Evolutionary conservation across 2,888 invertebrate species (phyloP).

Genomic region (Eupeodes luniger): DNA sequence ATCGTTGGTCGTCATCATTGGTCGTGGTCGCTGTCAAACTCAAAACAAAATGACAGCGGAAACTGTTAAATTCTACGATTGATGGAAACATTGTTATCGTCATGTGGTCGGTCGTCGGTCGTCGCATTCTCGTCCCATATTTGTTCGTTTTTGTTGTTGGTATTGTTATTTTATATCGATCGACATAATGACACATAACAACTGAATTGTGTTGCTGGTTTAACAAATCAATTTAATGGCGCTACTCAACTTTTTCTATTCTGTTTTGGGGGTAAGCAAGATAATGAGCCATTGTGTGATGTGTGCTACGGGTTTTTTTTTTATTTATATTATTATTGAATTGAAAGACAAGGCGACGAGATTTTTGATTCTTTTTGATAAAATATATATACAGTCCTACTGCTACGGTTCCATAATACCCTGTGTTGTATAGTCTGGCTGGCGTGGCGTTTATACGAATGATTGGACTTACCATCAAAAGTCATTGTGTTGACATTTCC

Average conservation of each 20-base stretch:
- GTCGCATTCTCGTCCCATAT: background rate
- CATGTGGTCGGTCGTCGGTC: background rate
- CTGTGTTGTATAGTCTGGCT: no score
- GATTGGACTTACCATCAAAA: constrained; percentile 17
- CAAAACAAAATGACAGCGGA: constrained; percentile 67
- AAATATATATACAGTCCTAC: background rate
- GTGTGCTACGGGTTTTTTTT: background rate
- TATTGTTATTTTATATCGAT: constrained; percentile 41
- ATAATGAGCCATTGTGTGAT: constrained; percentile 65
- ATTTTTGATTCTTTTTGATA: constrained; percentile 43
- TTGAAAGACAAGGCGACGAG: constrained; percentile 47
- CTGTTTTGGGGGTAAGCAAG: constrained; percentile 7
- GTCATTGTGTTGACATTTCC: constrained; percentile 58
- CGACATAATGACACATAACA: constrained; percentile 63
- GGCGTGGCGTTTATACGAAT: constrained; percentile 50
- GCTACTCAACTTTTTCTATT: constrained; percentile 50
- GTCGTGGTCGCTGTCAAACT: constrained; percentile 18
- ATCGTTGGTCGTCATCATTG: background rate
- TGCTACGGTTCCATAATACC: background rate
- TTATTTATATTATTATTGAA: background rate
- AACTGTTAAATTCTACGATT: constrained; percentile 58
- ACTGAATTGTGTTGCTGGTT: constrained; percentile 50
- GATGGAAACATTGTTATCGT: constrained; percentile 52
- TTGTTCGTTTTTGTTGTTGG: background rate
- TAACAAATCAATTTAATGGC: constrained; percentile 76